phyloP scores from a whole-genome alignment of 2,888 invertebrate genomes.

The Thecocarcelia acutangulata region DNA sequence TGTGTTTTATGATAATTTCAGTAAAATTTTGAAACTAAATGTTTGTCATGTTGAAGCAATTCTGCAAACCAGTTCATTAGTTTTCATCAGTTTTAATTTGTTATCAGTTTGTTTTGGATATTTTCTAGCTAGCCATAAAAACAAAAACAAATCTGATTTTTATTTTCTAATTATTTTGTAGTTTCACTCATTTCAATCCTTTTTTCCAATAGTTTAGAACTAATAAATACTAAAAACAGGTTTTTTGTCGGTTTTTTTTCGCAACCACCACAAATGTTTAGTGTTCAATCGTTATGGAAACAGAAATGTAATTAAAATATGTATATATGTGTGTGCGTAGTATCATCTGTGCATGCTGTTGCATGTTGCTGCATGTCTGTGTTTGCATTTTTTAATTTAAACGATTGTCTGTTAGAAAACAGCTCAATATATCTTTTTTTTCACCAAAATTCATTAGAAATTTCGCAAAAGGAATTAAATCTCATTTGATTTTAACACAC shows the following conservation, averaged over 20 bases:
- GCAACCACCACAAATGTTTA: slow-evolving; percentile 44
- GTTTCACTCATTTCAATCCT: background rate
- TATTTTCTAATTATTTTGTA: background rate
- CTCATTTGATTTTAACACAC: slow-evolving; percentile 35
- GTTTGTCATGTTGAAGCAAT: no score
- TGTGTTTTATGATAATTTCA: no score
- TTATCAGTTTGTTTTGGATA: background rate
- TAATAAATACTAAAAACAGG: slow-evolving; percentile 31
- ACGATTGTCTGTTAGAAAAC: background rate
- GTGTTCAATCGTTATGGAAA: slow-evolving; percentile 37
- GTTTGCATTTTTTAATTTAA: slow-evolving; percentile 25
- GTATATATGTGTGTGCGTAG: background rate
- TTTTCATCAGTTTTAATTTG: background rate
- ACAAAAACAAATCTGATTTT: no score
- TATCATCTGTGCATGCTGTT: background rate
- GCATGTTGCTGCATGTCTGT: background rate
- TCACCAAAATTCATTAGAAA: slow-evolving; percentile 57
- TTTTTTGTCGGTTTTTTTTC: slow-evolving; percentile 19
- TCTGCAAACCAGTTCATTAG: background rate
- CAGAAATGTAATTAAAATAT: slow-evolving; percentile 53
- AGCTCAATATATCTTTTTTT: slow-evolving; percentile 3
- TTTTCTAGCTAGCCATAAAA: background rate
- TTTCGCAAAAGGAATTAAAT: slow-evolving; percentile 46
- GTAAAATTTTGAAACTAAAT: no score
- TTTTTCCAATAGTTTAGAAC: slow-evolving; percentile 32